phyloP scores from a whole-genome alignment of 1,140 invertebrate genomes.

The Andricus grossulariae region DNA sequence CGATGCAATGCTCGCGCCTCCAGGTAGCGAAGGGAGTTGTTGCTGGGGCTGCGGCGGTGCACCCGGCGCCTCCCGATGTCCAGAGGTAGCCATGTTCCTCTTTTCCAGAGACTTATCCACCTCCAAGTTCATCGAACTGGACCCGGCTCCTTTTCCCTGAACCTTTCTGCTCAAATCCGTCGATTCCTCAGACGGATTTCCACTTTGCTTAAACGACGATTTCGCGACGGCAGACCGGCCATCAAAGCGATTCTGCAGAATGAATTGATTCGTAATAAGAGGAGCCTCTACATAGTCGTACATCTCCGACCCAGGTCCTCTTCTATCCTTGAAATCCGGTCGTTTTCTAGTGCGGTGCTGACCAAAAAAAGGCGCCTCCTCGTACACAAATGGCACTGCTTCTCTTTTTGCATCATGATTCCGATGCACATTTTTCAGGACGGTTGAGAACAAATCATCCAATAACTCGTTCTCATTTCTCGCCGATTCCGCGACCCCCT shows the following conservation, averaged over 20 bases:
- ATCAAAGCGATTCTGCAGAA: background rate
- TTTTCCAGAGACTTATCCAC: slow-evolving; percentile 47
- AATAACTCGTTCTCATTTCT: slow-evolving; percentile 49
- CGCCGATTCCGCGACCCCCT: slow-evolving; percentile 50
- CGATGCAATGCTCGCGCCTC: slow-evolving; percentile 63
- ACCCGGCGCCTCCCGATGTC: slow-evolving; percentile 37
- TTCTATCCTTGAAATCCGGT: background rate
- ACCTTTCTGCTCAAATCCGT: background rate
- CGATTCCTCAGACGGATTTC: background rate
- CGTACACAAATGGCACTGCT: background rate
- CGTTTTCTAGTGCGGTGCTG: background rate
- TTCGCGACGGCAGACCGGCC: background rate
- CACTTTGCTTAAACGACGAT: slow-evolving; percentile 13
- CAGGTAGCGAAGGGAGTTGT: slow-evolving; percentile 30
- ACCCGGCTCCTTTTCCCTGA: background rate
- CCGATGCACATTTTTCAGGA: slow-evolving; percentile 48
- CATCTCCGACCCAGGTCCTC: background rate
- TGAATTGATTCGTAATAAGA: background rate
- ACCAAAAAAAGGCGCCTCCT: slow-evolving; percentile 4
- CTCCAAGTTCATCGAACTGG: slow-evolving; percentile 48
- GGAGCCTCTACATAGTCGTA: slow-evolving; percentile 24
- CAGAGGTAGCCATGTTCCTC: slow-evolving; percentile 11
- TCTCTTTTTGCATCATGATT: slow-evolving; percentile 35
- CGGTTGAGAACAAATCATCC: slow-evolving; percentile 43
- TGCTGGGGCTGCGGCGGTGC: slow-evolving; percentile 44